Evolutionary conservation across 2,888 invertebrate genomes (phyloP).

Genomic region (Tryphoninae sp.): DNA sequence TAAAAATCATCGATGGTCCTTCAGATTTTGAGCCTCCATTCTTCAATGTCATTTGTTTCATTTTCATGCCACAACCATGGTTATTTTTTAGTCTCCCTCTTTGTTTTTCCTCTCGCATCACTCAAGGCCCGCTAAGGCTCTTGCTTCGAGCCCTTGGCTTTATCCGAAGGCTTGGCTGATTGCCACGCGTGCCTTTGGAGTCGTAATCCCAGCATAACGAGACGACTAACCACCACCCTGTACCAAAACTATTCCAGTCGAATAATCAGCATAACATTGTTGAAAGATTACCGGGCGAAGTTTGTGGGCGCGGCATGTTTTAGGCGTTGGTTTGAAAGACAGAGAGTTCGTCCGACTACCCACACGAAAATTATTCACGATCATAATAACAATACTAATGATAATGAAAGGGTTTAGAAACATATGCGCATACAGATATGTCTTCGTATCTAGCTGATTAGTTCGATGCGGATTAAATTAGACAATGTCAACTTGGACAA

Average conservation of each 20-base stretch:
- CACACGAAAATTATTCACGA: slow-evolving; percentile 26
- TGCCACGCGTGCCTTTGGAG: slow-evolving; percentile 47
- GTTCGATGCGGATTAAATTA: neutral
- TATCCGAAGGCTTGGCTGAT: slow-evolving; percentile 57
- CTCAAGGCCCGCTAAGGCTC: neutral
- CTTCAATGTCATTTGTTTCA: slow-evolving; percentile 1
- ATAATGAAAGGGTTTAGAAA: neutral
- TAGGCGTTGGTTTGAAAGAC: slow-evolving; percentile 35
- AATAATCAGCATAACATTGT: slow-evolving; percentile 59
- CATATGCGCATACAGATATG: neutral
- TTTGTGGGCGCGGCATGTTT: slow-evolving; percentile 50
- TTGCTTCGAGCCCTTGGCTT: slow-evolving; percentile 20
- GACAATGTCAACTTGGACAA: neutral
- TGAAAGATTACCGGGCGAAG: slow-evolving; percentile 43
- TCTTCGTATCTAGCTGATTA: neutral
- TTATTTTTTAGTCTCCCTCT: neutral
- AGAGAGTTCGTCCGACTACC: slow-evolving; percentile 27
- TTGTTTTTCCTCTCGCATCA: slow-evolving; percentile 7
- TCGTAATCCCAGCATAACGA: slow-evolving; percentile 54
- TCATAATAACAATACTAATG: neutral
- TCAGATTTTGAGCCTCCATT: neutral
- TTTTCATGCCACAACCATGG: neutral
- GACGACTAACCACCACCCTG: slow-evolving; percentile 26
- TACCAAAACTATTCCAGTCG: slow-evolving; percentile 32
- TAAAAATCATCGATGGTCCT: neutral